Conservation (phyloP, 1,140 invertebrate species). For the Drosophila baimaii region DNA sequence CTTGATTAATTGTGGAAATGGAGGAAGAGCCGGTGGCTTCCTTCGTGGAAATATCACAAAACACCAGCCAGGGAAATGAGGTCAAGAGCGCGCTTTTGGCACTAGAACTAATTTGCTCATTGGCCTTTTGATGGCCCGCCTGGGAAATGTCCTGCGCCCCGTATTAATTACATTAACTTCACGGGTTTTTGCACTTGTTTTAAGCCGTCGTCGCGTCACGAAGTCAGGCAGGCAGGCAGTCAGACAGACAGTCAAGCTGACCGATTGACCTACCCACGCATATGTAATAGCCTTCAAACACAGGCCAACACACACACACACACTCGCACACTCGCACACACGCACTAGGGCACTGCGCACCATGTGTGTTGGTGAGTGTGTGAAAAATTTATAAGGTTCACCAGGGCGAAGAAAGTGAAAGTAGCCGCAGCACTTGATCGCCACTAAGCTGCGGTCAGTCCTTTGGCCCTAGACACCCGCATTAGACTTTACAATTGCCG, state of each 20-base stretch:
- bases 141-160: constrained; percentile 47
- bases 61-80: constrained; percentile 34
- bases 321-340: constrained; percentile 29
- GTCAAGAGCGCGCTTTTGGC: constrained; percentile 69
- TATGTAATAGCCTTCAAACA: constrained; percentile 65
- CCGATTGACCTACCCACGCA: constrained; percentile 80
- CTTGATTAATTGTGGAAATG: constrained; percentile 25
- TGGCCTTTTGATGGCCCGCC: constrained; percentile 55
- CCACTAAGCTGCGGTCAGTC: not conserved
- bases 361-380: constrained; percentile 34
- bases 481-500: constrained; percentile 17
- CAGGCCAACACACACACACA: constrained; percentile 16
- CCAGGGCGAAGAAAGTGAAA: constrained; percentile 65
- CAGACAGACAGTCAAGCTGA: constrained; percentile 43
- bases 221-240: constrained; percentile 1
- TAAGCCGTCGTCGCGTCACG: not conserved
- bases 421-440: not conserved
- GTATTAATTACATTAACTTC: constrained; percentile 30
- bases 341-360: constrained; percentile 27
- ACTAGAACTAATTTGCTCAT: constrained; percentile 61
- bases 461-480: not conserved
- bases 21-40: constrained; percentile 14
- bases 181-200: not conserved
- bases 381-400: constrained; percentile 66
- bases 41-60: constrained; percentile 9